Evolutionary conservation across 2,888 invertebrate genomes (phyloP), one percentile per base, ranked within the genome.

Genomic region (Amblyjoppa fuscipennis): DNA sequence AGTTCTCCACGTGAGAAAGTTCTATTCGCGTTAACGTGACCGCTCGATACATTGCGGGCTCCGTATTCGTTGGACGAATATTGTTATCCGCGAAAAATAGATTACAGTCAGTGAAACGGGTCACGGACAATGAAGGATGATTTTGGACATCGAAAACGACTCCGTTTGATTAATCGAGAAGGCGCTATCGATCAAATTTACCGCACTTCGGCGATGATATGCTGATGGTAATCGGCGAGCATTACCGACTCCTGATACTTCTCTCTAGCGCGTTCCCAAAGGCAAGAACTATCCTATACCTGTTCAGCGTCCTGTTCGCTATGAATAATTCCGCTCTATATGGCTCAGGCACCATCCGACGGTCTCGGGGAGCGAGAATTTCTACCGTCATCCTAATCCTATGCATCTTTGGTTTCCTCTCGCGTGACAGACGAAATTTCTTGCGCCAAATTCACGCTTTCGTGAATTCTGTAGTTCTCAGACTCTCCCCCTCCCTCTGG

Each of bases 281-380:
- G n/a, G 45, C 75, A n/a, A 31, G 49, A 64, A 38, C 25, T 20
- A 25, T 73, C 56, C 38, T 68, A 69, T 69, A 69, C 31, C 41
- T 59, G 56, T 20, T 78, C 38, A n/a, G 51, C 34, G 56, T 69
- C 53, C 56, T 45, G 38, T 38, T 69, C 45, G 56, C 78, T 45
- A 78, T 78, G 69, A 78, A 78, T 78, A 59, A 78, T 78, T 70
- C 59, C 59, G 56, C 16, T 28, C 28, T 5, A 28, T 6, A 25
- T 13, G 61, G 31, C 16, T 61, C 31, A 64, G 25, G 49, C 61
- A 61, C n/a, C 7, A 61, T 71, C 20, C 64, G 61, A 34, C n/a
- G 34, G 34, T 61, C 16, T 49, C 0, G 49, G 16, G 45, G n/a
- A 51, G 16, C 68, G 68, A 31, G 56, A 71, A 61, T 56, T 79